A percentile compares a stretch with the other conserved stretches of the same genome.
Evolutionary conservation across 2,888 invertebrate species (phyloP).

Genomic region (Ceramica pisi): DNA sequence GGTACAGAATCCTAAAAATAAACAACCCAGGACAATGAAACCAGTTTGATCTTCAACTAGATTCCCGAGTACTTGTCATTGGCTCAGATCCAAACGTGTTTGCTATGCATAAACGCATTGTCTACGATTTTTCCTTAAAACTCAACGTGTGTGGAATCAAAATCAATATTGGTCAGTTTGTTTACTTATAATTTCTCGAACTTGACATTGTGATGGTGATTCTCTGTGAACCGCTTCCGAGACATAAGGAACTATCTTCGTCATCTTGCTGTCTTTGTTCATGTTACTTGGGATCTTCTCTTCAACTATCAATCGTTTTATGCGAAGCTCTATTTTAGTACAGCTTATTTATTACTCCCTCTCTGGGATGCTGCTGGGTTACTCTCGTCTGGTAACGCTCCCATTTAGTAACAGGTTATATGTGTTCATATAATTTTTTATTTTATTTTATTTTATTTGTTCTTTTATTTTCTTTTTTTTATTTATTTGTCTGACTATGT

Average conservation of each 20-base stretch:
- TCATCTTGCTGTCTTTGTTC: too few relatives aligned
- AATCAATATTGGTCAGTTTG: slow-evolving; percentile 22
- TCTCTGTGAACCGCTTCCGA: neutral
- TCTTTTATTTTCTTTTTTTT: too few relatives aligned
- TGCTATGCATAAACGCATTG: slow-evolving; percentile 32
- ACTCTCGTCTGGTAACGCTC: too few relatives aligned
- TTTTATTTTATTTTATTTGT: too few relatives aligned
- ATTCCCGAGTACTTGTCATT: slow-evolving; percentile 36
- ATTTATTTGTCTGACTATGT: too few relatives aligned
- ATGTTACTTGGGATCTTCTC: too few relatives aligned
- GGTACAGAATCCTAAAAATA: neutral
- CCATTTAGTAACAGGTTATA: too few relatives aligned
- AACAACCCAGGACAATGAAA: slow-evolving; percentile 6
- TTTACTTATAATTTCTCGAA: neutral
- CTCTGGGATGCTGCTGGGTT: too few relatives aligned
- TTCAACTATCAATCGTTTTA: neutral
- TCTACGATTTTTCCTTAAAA: slow-evolving; percentile 52
- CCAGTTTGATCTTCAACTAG: slow-evolving; percentile 19
- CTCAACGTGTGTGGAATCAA: slow-evolving; percentile 22
- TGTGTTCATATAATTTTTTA: too few relatives aligned
- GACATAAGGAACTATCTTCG: neutral
- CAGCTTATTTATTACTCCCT: too few relatives aligned
- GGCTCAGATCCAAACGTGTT: slow-evolving; percentile 53
- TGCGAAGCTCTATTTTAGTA: too few relatives aligned
- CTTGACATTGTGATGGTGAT: slow-evolving; percentile 2